Base-by-base conservation (phyloP, 2,797 vertebrate species). In the Triplophysa yarkandensis region DNA sequence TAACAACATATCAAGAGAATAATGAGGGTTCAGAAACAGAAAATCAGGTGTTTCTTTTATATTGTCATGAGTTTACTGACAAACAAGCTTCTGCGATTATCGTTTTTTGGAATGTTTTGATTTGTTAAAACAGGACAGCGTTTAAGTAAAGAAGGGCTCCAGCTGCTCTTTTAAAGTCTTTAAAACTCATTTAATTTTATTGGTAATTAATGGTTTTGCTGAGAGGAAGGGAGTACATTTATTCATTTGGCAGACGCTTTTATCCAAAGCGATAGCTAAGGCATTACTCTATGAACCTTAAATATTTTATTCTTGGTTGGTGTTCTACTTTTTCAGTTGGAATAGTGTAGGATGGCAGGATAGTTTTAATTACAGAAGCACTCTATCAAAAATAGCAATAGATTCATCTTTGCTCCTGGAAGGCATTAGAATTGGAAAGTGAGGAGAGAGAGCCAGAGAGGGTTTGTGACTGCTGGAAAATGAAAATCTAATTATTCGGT, bases 401-500 rank as follows among this genome's bases (percentile, higher is more conserved):
- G 30, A 32, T 68, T 62, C 1, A 7, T 41, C 34, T 67, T 75
- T 60, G 25, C 28, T 75, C 16, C 58, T 55, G 55, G 11, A 77
- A 68, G 50, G 30, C 39, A 23, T 55, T 36, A 16, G 34, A 58
- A 71, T 41, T 32, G n/a, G 17, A 76, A n/a, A 48, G 67, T 48
- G 41, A 28, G 63, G 67, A 65, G 25, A 48, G 32, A 50, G 55
- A 46, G 36, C 17, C 6, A 28, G 4, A 32, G 17, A n/a, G 6
- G 32, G 39, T 63, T 43, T 41, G 25, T 61, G 43, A 50, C 58
- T 39, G 21, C 62, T 17, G 52, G 36, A 13, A 39, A 36, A 36
- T 36, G 39, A 64, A 69, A 77, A 74, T 68, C 46, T 14, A 73
- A 79, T 81, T 81, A 79, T 69, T n/a, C 32, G 23, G 55, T 78